Evolutionary conservation across 2,113 vertebrate genomes (phyloP), one percentile per base, ranked within the genome.

Genomic region (Cepphus grylle): DNA sequence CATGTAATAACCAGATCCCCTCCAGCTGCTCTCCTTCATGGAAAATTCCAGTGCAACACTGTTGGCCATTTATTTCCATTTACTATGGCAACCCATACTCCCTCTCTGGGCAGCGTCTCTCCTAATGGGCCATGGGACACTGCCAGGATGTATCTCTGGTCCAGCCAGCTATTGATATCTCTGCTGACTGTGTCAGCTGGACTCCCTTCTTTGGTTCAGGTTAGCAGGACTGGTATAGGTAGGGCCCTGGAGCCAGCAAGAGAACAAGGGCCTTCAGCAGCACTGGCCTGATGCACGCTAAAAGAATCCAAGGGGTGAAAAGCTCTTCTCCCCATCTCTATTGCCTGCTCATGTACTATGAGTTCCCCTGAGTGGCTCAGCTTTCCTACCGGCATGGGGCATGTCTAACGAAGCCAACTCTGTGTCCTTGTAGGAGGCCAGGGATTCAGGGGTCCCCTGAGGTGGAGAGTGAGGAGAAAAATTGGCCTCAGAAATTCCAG

Each of bases 41-140:
- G 78, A 95, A 94, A 90, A 94, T 94, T 93, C 93, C 93, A 94
- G 77, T 4, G 18, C 79, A 86, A 4, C 56, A 2, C 86, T 63
- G 67, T 86, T 76, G 56, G 73, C n/a, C 58, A 49, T 80, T 66
- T 77, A 90, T 88, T 94, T 49, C 94, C 76, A 61, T 65, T 91
- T 40, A 20, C 83, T 29, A 52, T 61, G 70, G 88, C 73, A 87
- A 63, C 36, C 23, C 59, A 8, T 8, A 5, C n/a, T n/a, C 38
- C 40, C 8, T n/a, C 47, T 40, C 55, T 22, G 53, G 72, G 63
- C 80, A 86, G 36, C 2, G 0, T 17, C 22, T 81, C 69, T 74
- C 43, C 72, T 55, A 12, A 61, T 12, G 6, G 81, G 56, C 19
- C 40, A 49, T 21, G 38, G 50, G 38, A 78, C n/a, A 13, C 45